Conservation (phyloP, 1,140 invertebrate genomes). For the Bombus cullumanus region DNA sequence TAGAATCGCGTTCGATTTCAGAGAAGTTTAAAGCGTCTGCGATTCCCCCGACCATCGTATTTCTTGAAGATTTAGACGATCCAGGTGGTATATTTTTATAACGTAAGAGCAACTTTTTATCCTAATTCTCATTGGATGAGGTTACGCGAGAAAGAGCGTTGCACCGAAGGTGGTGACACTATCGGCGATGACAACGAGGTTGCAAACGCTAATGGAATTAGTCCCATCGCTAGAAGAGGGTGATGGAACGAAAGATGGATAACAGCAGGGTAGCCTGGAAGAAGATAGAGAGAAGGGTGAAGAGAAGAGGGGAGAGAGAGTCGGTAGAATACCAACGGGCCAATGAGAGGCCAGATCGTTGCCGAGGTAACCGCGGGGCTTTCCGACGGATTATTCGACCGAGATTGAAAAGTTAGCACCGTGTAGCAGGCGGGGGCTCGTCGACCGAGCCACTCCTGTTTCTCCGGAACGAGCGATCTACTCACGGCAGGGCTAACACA, state of each 20-base stretch:
- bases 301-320: slow-evolving; percentile 39
- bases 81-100: too few species aligned
- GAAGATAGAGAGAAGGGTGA: slow-evolving; percentile 16
- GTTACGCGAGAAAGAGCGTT: too few species aligned
- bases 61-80: not conserved
- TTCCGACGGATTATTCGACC: slow-evolving; percentile 79
- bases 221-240: slow-evolving; percentile 50
- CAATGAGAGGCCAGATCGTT: slow-evolving; percentile 81
- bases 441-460: slow-evolving; percentile 43
- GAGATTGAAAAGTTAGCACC: slow-evolving; percentile 83
- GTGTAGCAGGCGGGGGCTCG: slow-evolving; percentile 40
- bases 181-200: not conserved
- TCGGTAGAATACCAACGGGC: slow-evolving; percentile 63
- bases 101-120: too few species aligned
- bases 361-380: slow-evolving; percentile 80
- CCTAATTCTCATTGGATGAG: not conserved
- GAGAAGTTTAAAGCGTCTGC: not conserved
- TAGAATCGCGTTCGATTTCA: not conserved
- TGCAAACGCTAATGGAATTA: slow-evolving; percentile 14
- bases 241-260: slow-evolving; percentile 50
- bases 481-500: slow-evolving; percentile 40
- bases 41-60: not conserved
- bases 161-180: not conserved
- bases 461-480: slow-evolving; percentile 36
- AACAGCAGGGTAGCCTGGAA: slow-evolving; percentile 11